Evolutionary conservation across 2,113 vertebrate genomes (phyloP).

Genomic region (Cacatua alba): DNA sequence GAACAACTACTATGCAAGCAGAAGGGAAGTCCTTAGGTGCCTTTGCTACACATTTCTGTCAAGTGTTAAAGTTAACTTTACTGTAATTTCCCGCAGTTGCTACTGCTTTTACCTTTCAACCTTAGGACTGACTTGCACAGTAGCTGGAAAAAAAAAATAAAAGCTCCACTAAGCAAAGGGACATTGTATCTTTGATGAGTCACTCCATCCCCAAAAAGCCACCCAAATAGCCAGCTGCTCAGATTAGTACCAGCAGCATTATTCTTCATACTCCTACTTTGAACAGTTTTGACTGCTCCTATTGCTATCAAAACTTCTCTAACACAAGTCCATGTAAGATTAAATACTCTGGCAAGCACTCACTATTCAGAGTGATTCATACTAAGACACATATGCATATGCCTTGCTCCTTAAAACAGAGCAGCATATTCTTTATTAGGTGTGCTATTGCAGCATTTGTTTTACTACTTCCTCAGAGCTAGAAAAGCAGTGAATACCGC

Average conservation of each 20-base stretch:
- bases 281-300: background rate
- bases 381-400: background rate
- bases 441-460: background rate
- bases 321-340: background rate
- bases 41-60: background rate
- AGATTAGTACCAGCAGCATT: background rate
- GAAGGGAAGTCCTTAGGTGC: background rate
- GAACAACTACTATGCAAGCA: background rate
- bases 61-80: background rate
- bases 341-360: background rate
- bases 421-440: background rate
- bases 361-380: background rate
- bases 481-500: background rate
- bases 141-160: background rate
- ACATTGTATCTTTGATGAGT: background rate
- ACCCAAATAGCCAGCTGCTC: background rate
- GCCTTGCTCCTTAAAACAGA: background rate
- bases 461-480: slow-evolving; percentile 7
- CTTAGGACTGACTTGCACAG: background rate
- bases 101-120: background rate
- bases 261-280: background rate
- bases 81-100: background rate
- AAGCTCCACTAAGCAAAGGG: background rate
- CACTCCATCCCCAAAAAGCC: background rate
- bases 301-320: background rate